A percentile compares a stretch with the other conserved stretches of the same genome.
Conservation (phyloP, 2,797 vertebrate genomes). For the Rhabdophis nuchalis region DNA sequence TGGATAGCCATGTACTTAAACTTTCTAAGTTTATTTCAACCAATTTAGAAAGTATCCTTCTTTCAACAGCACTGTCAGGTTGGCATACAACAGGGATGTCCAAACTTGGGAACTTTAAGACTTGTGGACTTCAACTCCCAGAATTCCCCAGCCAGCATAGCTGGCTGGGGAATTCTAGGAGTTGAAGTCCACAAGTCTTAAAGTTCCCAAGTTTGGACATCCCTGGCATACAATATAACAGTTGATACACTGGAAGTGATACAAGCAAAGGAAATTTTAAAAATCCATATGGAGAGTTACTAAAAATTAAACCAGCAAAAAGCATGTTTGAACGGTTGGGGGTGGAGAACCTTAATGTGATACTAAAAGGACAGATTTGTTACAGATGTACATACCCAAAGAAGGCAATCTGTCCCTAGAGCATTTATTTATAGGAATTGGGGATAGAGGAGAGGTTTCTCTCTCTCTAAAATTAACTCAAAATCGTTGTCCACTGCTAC, state of each 20-base stretch:
- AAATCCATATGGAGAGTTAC: not conserved
- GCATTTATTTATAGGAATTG: not conserved
- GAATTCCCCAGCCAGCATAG: no score
- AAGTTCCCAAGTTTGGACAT: no score
- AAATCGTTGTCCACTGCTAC: constrained; percentile 4
- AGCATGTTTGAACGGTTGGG: not conserved
- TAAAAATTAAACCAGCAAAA: not conserved
- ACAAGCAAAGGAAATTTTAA: not conserved
- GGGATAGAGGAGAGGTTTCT: no score
- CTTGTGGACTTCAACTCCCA: no score
- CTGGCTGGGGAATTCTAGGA: no score
- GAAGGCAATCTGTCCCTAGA: not conserved
- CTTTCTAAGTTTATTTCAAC: not conserved
- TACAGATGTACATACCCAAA: no score
- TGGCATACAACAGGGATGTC: not conserved
- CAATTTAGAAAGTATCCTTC: not conserved
- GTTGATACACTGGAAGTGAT: not conserved
- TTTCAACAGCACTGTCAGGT: not conserved
- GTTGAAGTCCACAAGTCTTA: no score
- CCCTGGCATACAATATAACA: not conserved
- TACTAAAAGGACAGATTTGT: not conserved
- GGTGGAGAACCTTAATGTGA: not conserved
- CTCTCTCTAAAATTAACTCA: not conserved
- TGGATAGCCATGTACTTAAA: not conserved
- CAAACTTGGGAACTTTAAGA: no score